phyloP scores from a whole-genome alignment of 2,797 vertebrate genomes.

The Rhynchotus rufescens region DNA sequence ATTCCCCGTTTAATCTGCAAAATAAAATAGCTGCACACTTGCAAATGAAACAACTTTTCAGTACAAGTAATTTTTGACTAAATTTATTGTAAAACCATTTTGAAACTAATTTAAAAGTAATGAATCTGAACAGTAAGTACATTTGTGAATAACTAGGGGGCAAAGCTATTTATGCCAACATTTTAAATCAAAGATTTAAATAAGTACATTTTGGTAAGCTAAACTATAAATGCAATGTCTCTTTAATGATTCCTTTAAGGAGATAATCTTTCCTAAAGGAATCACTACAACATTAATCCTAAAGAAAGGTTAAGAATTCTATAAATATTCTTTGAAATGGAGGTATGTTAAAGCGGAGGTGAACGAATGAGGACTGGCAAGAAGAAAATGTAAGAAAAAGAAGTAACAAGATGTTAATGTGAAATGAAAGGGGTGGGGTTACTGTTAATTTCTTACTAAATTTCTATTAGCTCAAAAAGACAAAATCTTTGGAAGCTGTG shows the following conservation, averaged over 20 bases:
- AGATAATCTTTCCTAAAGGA: not conserved
- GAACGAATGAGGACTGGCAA: not conserved
- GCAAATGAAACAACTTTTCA: not conserved
- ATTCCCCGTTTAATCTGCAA: not conserved
- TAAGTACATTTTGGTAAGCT: not conserved
- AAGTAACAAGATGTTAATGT: not conserved
- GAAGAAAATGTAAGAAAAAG: not conserved
- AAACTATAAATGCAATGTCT: not conserved
- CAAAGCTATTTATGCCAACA: not conserved
- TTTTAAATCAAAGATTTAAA: not conserved
- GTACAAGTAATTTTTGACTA: not conserved
- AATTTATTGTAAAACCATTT: not conserved
- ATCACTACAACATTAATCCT: not conserved
- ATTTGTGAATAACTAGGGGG: not conserved
- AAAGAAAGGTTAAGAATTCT: not conserved
- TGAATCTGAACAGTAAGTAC: not conserved
- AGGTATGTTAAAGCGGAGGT: not conserved
- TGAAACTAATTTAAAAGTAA: not conserved
- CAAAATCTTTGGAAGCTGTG: not conserved
- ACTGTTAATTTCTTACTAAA: not conserved
- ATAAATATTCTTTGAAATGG: not conserved
- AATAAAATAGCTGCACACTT: not conserved
- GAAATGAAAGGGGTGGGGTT: not conserved
- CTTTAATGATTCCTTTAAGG: not conserved
- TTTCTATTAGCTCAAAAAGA: not conserved